Percentiles rank a stretch among this genome's conserved stretches.
Evolutionary conservation across 2,113 vertebrate species (phyloP).

Genomic region (Dromiciops gliroides): DNA sequence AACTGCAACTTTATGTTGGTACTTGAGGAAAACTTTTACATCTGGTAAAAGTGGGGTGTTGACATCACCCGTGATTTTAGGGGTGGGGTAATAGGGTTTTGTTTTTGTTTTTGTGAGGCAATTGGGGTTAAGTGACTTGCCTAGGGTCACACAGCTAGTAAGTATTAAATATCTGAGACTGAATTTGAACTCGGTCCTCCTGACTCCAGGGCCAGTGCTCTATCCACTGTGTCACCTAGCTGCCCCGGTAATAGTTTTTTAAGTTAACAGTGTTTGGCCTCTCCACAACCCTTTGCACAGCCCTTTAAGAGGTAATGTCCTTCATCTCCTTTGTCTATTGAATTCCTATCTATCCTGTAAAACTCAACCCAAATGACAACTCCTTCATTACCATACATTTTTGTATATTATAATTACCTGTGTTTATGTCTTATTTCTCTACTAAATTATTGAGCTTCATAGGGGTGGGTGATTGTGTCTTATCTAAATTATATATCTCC

Average conservation of each 20-base stretch:
- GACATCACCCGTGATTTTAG: background rate
- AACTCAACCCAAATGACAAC: no score
- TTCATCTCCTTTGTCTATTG: background rate
- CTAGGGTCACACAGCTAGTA: no score
- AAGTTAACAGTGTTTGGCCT: background rate
- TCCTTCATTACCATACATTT: background rate
- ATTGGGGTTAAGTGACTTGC: no score
- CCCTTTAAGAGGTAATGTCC: no score
- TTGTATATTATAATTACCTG: background rate
- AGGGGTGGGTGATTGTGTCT: background rate
- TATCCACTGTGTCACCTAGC: no score
- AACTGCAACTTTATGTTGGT: background rate
- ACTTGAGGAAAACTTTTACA: background rate
- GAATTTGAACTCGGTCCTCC: no score
- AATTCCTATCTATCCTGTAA: background rate
- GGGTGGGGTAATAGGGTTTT: background rate
- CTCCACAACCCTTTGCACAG: background rate
- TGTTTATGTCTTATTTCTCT: background rate
- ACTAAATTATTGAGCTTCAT: background rate
- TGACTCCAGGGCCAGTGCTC: no score
- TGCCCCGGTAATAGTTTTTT: no score
- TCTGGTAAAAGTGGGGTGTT: background rate
- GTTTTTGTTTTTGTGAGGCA: no score
- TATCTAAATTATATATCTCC: background rate
- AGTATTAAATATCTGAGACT: no score